Conservation (phyloP, 2,888 invertebrate genomes). For the Drosophila meridionalis region DNA sequence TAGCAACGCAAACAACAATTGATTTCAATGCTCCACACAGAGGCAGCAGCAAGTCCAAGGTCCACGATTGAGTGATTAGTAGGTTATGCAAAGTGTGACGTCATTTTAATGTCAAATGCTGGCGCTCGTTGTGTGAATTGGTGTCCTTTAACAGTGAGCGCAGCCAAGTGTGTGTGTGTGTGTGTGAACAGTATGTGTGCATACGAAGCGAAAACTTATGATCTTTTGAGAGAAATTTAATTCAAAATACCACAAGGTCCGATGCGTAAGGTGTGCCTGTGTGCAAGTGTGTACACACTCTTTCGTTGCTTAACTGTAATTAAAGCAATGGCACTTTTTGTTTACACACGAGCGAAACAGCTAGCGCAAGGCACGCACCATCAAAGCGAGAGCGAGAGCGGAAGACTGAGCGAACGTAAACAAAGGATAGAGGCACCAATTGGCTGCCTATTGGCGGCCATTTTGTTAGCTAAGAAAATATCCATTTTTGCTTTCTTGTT, state of each 20-base stretch:
- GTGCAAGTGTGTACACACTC: constrained; percentile 53
- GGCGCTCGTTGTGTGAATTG: too few relatives aligned
- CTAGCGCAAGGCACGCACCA: not conserved
- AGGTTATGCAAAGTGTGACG: too few relatives aligned
- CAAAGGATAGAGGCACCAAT: constrained; percentile 45
- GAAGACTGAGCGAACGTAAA: constrained; percentile 15
- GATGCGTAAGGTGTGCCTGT: constrained; percentile 9
- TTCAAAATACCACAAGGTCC: too few relatives aligned
- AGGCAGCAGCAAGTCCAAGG: not conserved
- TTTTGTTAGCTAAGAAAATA: constrained; percentile 39
- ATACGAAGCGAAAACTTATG: too few relatives aligned
- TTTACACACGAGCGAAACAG: constrained; percentile 49
- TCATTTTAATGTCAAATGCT: too few relatives aligned
- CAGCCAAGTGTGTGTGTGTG: too few relatives aligned
- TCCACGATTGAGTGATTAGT: too few relatives aligned
- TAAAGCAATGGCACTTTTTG: constrained; percentile 67
- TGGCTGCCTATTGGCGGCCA: constrained; percentile 45
- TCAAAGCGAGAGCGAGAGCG: not conserved
- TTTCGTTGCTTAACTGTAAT: constrained; percentile 75
- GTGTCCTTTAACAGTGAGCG: too few relatives aligned
- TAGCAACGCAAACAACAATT: constrained; percentile 19
- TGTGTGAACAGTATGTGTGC: too few relatives aligned
- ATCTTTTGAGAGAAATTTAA: too few relatives aligned
- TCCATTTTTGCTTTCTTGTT: constrained; percentile 25
- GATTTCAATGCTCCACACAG: constrained; percentile 19